Evolutionary conservation across 2,113 vertebrate genomes (phyloP).

Genomic region (Cochlearius cochlearius): DNA sequence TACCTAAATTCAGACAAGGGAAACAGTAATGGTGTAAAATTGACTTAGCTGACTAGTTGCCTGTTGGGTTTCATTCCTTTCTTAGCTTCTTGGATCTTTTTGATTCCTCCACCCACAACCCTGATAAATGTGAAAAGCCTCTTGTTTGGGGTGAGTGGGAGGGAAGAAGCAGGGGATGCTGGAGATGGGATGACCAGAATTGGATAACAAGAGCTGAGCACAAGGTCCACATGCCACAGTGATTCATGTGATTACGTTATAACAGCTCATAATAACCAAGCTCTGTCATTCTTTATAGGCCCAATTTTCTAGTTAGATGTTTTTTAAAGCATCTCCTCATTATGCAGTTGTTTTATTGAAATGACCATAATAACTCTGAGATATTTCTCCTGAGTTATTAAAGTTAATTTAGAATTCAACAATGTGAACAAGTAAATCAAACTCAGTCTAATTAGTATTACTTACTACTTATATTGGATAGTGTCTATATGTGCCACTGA

Average conservation of each 20-base stretch:
- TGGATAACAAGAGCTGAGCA: not conserved
- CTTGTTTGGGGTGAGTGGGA: not conserved
- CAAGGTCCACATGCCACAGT: not conserved
- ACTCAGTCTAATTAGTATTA: slow-evolving; percentile 43
- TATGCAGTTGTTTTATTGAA: slow-evolving; percentile 21
- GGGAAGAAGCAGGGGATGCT: not conserved
- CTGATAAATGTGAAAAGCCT: not conserved
- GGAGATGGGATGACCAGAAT: not conserved
- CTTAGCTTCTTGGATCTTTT: not conserved
- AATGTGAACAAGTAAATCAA: slow-evolving; percentile 42
- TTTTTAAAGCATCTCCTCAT: slow-evolving; percentile 1
- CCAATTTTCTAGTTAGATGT: slow-evolving; percentile 1
- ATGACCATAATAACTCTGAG: not conserved
- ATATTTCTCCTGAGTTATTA: slow-evolving; percentile 44
- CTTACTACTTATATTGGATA: slow-evolving; percentile 23
- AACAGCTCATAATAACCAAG: not conserved
- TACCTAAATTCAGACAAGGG: not conserved
- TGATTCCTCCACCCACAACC: not conserved
- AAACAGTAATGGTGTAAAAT: not conserved
- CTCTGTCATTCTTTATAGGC: slow-evolving; percentile 8
- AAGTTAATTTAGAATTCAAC: slow-evolving; percentile 50
- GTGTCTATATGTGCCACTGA: slow-evolving; percentile 10
- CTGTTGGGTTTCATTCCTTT: not conserved
- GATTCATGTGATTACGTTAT: not conserved
- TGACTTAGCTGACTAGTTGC: not conserved